phyloP scores from a whole-genome alignment of 2,888 invertebrate species.

The Empis stercorea region DNA sequence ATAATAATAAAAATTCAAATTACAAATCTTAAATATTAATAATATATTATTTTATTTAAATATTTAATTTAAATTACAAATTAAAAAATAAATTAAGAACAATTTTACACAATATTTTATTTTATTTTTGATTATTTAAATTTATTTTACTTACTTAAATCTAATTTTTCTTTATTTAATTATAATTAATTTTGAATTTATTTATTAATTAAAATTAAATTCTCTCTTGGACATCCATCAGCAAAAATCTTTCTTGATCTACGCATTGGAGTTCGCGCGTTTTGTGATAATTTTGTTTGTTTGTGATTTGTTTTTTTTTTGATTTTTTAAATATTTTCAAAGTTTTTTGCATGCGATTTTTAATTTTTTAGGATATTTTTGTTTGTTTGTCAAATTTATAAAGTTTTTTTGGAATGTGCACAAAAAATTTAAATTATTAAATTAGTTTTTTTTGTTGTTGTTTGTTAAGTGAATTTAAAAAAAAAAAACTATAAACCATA shows the following conservation, averaged over 20 bases:
- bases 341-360: conserved; percentile 5
- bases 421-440: neutral
- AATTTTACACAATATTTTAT: neutral
- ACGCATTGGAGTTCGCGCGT: conserved; percentile 6
- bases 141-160: neutral
- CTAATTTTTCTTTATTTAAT: too few species aligned
- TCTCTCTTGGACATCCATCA: conserved; percentile 23
- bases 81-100: too few species aligned
- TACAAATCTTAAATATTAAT: neutral
- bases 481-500: conserved; percentile 1
- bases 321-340: conserved; percentile 6
- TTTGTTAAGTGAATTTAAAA: conserved; percentile 1
- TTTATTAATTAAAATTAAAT: conserved; percentile 13
- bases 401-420: neutral
- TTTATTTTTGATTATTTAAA: neutral
- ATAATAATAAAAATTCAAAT: conserved; percentile 3
- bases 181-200: neutral
- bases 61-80: too few species aligned
- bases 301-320: conserved; percentile 6
- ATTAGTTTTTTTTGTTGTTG: neutral
- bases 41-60: too few species aligned
- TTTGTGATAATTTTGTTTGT: conserved; percentile 1
- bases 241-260: conserved; percentile 31
- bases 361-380: conserved; percentile 5
- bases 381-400: conserved; percentile 7